Evolutionary conservation across 2,888 invertebrate genomes (phyloP).

Genomic region (Calameuta idolon): DNA sequence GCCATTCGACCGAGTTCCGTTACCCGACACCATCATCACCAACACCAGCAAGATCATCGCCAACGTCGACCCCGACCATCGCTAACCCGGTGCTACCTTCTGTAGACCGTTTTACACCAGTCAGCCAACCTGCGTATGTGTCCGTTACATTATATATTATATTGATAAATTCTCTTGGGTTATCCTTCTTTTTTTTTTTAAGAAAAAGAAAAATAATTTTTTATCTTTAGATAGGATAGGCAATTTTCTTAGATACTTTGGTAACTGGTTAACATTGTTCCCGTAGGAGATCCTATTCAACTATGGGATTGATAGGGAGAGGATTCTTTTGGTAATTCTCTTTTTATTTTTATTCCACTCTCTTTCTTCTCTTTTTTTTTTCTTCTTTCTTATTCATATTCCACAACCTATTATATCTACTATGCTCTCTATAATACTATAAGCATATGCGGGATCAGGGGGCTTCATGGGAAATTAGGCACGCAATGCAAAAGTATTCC

Average conservation of each 20-base stretch:
- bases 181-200: background rate
- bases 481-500: background rate
- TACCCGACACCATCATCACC: slow-evolving; percentile 3
- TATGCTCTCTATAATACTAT: background rate
- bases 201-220: background rate
- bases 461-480: background rate
- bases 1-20: slow-evolving; percentile 19
- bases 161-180: background rate
- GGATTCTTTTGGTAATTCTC: background rate
- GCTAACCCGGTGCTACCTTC: background rate
- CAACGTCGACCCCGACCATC: background rate
- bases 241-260: background rate
- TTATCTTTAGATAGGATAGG: background rate
- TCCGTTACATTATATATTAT: background rate
- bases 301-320: background rate
- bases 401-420: background rate
- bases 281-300: background rate
- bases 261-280: background rate
- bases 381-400: background rate
- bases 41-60: background rate
- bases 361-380: background rate
- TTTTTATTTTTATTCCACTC: background rate
- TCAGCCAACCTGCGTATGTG: background rate
- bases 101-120: background rate
- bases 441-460: background rate